Percentiles rank a stretch among this genome's conserved stretches.
Evolutionary conservation across 2,888 invertebrate species (phyloP).

Genomic region (Hipparchia sbordonii): DNA sequence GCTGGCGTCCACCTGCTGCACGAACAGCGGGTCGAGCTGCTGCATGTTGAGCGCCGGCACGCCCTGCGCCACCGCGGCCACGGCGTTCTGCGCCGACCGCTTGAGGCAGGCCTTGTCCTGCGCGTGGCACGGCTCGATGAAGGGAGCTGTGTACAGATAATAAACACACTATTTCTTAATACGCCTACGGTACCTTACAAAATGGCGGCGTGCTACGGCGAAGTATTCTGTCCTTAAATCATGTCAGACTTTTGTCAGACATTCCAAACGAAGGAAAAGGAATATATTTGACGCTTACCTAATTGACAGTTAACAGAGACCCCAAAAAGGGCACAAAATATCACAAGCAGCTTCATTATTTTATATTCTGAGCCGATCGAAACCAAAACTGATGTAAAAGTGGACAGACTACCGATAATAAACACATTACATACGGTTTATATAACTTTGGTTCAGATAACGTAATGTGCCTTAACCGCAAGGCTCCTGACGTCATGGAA

Average conservation of each 20-base stretch:
- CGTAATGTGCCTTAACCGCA: slow-evolving; percentile 11
- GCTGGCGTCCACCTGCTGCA: slow-evolving; percentile 54
- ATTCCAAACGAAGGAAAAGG: background rate
- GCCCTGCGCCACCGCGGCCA: slow-evolving; percentile 61
- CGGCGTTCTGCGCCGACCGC: slow-evolving; percentile 57
- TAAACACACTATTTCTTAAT: background rate
- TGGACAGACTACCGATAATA: background rate
- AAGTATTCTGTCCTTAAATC: too few relatives aligned
- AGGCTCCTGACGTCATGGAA: background rate
- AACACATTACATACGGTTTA: slow-evolving; percentile 1
- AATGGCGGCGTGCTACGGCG: too few relatives aligned
- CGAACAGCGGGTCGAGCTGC: slow-evolving; percentile 63
- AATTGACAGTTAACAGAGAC: background rate
- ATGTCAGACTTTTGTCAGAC: too few relatives aligned
- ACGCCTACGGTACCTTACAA: too few relatives aligned
- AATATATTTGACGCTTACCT: background rate
- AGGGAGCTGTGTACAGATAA: slow-evolving; percentile 50
- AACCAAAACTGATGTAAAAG: background rate
- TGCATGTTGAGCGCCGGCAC: slow-evolving; percentile 58
- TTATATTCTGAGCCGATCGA: background rate
- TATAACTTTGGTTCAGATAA: slow-evolving; percentile 7
- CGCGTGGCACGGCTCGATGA: slow-evolving; percentile 61
- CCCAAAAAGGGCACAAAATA: background rate
- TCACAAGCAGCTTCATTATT: background rate
- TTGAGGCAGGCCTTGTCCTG: slow-evolving; percentile 56